Conservation (phyloP, 2,888 invertebrate genomes). For the Lottia scabra region DNA sequence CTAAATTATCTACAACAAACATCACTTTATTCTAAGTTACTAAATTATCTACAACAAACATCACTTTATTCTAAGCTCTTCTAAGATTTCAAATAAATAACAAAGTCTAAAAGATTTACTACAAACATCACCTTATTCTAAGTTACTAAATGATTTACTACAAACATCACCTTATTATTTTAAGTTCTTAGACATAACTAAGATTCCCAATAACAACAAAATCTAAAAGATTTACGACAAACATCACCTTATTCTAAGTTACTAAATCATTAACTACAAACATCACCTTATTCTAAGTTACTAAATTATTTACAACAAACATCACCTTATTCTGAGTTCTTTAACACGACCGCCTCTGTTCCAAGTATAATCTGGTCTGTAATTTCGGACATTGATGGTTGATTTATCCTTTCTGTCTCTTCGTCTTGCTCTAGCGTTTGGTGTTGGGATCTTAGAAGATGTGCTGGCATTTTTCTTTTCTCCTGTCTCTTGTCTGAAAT, state of each 20-base stretch:
- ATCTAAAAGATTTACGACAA: background rate
- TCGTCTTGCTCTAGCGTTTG: constrained; percentile 1
- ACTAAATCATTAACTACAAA: background rate
- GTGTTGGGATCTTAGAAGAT: background rate
- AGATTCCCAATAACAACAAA: background rate
- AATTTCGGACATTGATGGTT: constrained; percentile 47
- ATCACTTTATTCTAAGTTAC: too few species aligned
- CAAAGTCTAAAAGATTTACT: background rate
- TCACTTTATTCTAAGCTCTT: too few species aligned
- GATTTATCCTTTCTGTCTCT: background rate
- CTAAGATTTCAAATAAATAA: background rate
- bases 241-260: constrained; percentile 59
- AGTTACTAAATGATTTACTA: constrained; percentile 31
- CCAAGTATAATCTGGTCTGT: constrained; percentile 65
- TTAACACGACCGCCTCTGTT: constrained; percentile 64
- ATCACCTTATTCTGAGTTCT: constrained; percentile 62
- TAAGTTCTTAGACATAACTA: background rate
- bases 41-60: too few species aligned
- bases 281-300: background rate
- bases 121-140: constrained; percentile 52
- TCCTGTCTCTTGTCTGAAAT: too few species aligned
- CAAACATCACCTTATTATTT: background rate
- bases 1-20: too few species aligned
- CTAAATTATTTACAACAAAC: background rate
- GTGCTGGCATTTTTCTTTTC: background rate